These are phyloP conservation scores for Triplophysa tibetana DNA, from an alignment of 2,113 vertebrate species.

Conservation along the genomic window DNA sequence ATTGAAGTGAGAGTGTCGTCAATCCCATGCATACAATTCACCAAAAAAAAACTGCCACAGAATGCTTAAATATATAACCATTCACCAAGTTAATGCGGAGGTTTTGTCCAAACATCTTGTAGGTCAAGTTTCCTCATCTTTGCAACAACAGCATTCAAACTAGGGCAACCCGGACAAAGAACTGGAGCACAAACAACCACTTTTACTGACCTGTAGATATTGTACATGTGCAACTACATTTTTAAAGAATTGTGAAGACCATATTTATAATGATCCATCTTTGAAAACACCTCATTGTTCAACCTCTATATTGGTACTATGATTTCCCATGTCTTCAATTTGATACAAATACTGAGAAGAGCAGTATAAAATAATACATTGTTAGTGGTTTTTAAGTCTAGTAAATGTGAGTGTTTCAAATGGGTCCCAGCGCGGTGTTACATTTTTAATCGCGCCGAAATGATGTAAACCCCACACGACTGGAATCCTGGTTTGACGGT, in stretches of 20 bases:
- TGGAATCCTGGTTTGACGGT: slow-evolving; percentile 47
- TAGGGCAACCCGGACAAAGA: slow-evolving; percentile 50
- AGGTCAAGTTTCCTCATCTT: slow-evolving; percentile 39
- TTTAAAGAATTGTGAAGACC: too few relatives aligned
- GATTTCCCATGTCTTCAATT: not conserved
- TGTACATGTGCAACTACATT: not conserved
- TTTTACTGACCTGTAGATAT: not conserved
- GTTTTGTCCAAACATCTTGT: slow-evolving; percentile 25
- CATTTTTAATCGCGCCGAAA: slow-evolving; percentile 25
- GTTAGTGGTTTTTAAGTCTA: not conserved
- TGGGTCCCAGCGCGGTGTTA: not conserved
- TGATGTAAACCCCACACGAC: slow-evolving; percentile 51
- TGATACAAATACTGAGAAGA: not conserved
- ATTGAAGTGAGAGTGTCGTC: too few relatives aligned
- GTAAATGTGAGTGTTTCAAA: not conserved
- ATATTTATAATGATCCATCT: too few relatives aligned
- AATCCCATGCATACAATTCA: too few relatives aligned
- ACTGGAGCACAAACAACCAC: slow-evolving; percentile 47
- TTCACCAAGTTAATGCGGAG: not conserved
- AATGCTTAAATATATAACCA: not conserved
- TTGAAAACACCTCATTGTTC: too few relatives aligned
- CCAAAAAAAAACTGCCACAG: too few relatives aligned
- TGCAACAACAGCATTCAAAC: slow-evolving; percentile 37
- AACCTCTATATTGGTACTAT: not conserved
- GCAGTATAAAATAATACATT: not conserved